Percentiles rank a stretch among this genome's conserved stretches.
Conservation (phyloP, 2,888 invertebrate species). For the Cistogaster globosa region DNA sequence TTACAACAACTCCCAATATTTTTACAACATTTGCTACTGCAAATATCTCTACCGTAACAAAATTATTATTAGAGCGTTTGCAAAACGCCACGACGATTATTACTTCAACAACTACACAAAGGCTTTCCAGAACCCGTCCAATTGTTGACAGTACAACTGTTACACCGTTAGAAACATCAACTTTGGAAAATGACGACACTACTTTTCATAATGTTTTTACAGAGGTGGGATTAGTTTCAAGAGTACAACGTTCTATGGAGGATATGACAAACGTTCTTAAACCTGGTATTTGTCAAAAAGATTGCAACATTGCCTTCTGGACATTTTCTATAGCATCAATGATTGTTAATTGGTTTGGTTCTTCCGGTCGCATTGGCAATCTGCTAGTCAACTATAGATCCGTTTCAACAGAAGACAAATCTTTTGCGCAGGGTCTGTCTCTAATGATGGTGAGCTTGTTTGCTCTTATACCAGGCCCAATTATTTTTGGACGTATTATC, state of each 20-base stretch:
- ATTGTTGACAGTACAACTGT: constrained; percentile 6
- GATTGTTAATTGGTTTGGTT: constrained; percentile 85
- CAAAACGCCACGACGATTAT: constrained; percentile 30
- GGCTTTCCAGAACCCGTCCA: constrained; percentile 6
- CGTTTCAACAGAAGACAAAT: constrained; percentile 86
- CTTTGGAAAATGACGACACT: constrained; percentile 19
- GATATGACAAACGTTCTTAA: constrained; percentile 62
- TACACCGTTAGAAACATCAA: constrained; percentile 19
- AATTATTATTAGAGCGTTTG: constrained; percentile 49
- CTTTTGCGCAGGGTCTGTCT: constrained; percentile 86
- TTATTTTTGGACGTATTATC: constrained; percentile 86
- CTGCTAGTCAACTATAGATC: constrained; percentile 87
- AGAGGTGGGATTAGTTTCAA: not conserved
- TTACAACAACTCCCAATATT: constrained; percentile 28
- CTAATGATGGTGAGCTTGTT: constrained; percentile 86
- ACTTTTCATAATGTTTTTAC: not conserved
- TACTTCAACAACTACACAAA: constrained; percentile 25
- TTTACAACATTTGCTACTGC: constrained; percentile 1
- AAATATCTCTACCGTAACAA: constrained; percentile 10
- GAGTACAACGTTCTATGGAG: constrained; percentile 64
- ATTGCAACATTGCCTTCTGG: constrained; percentile 84
- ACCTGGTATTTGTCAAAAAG: constrained; percentile 83
- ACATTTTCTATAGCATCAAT: constrained; percentile 84
- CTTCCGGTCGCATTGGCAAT: constrained; percentile 87
- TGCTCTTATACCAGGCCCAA: constrained; percentile 88